Percentiles rank a stretch among this genome's conserved stretches.
phyloP scores from a whole-genome alignment of 2,113 vertebrate species.

The Atherinomorus stipes region DNA sequence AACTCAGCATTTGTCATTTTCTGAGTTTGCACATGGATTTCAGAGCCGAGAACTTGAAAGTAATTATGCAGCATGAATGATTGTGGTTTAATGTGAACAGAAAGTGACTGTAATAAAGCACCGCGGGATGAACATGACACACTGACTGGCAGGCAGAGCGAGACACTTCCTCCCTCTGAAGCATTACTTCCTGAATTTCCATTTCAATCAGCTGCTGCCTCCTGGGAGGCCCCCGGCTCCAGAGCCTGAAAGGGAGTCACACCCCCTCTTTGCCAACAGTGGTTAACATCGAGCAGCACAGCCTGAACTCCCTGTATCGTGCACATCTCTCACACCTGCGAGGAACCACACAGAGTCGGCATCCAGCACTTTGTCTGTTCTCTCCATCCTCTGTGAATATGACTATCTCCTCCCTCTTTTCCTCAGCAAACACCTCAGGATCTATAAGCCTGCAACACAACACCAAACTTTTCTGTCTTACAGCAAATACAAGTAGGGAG shows the following conservation, averaged over 20 bases:
- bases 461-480: constrained; percentile 1
- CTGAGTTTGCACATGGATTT: constrained; percentile 22
- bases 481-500: constrained; percentile 7
- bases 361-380: constrained; percentile 30
- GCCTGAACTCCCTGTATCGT: constrained; percentile 45
- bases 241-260: constrained; percentile 67
- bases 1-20: constrained; percentile 5
- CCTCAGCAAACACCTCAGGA: constrained; percentile 33
- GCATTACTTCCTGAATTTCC: constrained; percentile 73
- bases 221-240: constrained; percentile 56
- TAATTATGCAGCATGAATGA: constrained; percentile 57
- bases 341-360: constrained; percentile 30
- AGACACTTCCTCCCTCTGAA: constrained; percentile 67
- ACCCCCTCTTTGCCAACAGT: constrained; percentile 71
- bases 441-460: constrained; percentile 38
- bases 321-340: constrained; percentile 54
- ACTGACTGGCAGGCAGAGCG: constrained; percentile 51
- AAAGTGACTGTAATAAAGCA: constrained; percentile 65
- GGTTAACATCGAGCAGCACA: constrained; percentile 62
- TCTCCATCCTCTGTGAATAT: constrained; percentile 1
- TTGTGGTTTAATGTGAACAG: constrained; percentile 49
- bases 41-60: constrained; percentile 1
- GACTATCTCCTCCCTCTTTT: constrained; percentile 12
- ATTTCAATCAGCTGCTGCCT: constrained; percentile 76
- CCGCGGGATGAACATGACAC: constrained; percentile 46